phyloP scores from a whole-genome alignment of 2,888 invertebrate species.

The Erebia aethiops region DNA sequence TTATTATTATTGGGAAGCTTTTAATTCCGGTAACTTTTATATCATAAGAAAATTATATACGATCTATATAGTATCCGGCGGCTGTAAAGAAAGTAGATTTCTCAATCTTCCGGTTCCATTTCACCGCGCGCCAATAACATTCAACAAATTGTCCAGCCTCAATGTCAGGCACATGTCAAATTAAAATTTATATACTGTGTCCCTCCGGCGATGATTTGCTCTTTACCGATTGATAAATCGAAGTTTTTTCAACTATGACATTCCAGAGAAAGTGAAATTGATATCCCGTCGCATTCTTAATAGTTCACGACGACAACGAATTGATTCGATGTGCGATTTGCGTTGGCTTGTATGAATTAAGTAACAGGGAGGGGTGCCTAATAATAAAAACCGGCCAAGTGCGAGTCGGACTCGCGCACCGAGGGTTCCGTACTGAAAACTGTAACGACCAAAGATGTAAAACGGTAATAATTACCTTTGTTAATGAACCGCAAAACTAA shows the following conservation, averaged over 20 bases:
- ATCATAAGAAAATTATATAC: constrained; percentile 23
- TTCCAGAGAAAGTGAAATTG: constrained; percentile 65
- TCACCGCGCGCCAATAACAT: constrained; percentile 58
- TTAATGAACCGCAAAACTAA: no score
- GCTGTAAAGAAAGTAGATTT: constrained; percentile 56
- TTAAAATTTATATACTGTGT: constrained; percentile 25
- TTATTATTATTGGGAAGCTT: no score
- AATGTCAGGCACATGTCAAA: constrained; percentile 29
- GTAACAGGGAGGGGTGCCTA: no score
- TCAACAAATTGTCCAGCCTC: constrained; percentile 52
- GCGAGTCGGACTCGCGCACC: no score
- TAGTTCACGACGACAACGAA: constrained; percentile 58
- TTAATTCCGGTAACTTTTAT: not conserved
- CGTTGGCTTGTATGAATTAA: not conserved
- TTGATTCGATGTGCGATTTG: not conserved
- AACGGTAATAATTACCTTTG: no score
- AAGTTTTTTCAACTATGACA: constrained; percentile 57
- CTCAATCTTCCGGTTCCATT: constrained; percentile 70
- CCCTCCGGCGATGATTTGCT: constrained; percentile 58
- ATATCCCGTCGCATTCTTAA: constrained; percentile 48
- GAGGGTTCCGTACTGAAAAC: no score
- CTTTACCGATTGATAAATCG: constrained; percentile 59
- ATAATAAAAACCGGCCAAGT: no score
- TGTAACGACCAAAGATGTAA: no score
- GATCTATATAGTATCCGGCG: constrained; percentile 50